phyloP scores from a whole-genome alignment of 2,888 invertebrate genomes.

The Leucophenga maculata region DNA sequence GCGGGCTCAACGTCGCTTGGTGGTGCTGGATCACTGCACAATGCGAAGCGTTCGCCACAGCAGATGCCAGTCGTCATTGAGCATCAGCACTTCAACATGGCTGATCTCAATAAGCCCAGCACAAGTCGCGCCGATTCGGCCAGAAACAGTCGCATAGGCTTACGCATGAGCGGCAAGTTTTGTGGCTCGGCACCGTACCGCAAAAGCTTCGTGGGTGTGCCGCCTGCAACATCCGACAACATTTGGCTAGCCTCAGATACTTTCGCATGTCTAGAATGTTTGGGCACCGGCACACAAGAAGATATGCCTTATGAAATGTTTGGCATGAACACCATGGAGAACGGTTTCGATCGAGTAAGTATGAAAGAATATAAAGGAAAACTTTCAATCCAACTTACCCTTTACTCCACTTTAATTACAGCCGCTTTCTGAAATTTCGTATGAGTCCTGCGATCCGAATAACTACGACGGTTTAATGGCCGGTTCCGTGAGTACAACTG shows the following conservation, averaged over 20 bases:
- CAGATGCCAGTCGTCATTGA: slow-evolving; percentile 72
- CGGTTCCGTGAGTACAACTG: slow-evolving; percentile 52
- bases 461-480: slow-evolving; percentile 66
- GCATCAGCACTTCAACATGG: slow-evolving; percentile 67
- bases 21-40: slow-evolving; percentile 23
- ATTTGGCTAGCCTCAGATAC: slow-evolving; percentile 71
- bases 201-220: slow-evolving; percentile 66
- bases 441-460: slow-evolving; percentile 71
- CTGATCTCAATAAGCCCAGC: slow-evolving; percentile 70
- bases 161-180: slow-evolving; percentile 62
- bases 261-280: slow-evolving; percentile 71
- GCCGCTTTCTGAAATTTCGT: slow-evolving; percentile 72
- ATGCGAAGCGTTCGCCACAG: slow-evolving; percentile 66
- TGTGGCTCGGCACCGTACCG: slow-evolving; percentile 54
- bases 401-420: slow-evolving; percentile 42
- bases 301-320: slow-evolving; percentile 72
- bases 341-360: slow-evolving; percentile 69
- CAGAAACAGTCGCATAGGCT: slow-evolving; percentile 66
- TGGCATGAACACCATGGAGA: slow-evolving; percentile 67
- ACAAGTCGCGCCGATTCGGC: slow-evolving; percentile 69
- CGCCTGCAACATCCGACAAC: slow-evolving; percentile 67
- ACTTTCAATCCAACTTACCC: background rate
- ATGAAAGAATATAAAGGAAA: too few relatives aligned
- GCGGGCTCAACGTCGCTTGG: background rate
- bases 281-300: slow-evolving; percentile 69